A percentile compares a stretch with the other conserved stretches of the same genome.
These are phyloP conservation scores for Zeuzera pyrina DNA, from an alignment of 2,888 invertebrate genomes.

Conservation along the genomic window DNA sequence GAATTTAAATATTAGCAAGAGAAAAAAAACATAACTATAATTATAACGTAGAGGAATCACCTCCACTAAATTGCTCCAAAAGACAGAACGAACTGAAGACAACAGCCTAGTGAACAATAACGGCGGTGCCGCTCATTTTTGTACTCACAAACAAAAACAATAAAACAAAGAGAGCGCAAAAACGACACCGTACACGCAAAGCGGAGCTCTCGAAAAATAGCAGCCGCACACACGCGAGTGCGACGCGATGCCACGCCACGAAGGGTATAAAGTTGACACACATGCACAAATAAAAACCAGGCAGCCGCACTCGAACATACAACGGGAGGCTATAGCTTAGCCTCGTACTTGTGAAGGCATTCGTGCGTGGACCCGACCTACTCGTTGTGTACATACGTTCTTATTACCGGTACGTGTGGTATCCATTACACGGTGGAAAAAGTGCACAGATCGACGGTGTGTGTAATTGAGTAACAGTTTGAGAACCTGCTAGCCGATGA, in stretches of 20 bases:
- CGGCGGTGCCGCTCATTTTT: conserved; percentile 51
- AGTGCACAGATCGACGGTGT: conserved; percentile 52
- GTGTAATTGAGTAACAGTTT: conserved; percentile 66
- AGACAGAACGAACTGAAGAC: conserved; percentile 26
- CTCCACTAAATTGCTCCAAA: conserved; percentile 32
- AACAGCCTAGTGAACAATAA: conserved; percentile 52
- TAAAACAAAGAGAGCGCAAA: conserved; percentile 59
- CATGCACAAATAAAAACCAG: conserved; percentile 26
- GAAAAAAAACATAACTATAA: conserved; percentile 36
- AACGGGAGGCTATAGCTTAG: conserved; percentile 24
- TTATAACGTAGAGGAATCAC: conserved; percentile 34
- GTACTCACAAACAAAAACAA: conserved; percentile 51
- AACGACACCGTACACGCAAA: conserved; percentile 54
- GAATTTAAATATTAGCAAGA: conserved; percentile 46
- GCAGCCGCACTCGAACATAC: neutral
- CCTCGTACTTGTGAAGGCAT: conserved; percentile 49
- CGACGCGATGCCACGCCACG: conserved; percentile 21
- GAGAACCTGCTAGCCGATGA: conserved; percentile 38
- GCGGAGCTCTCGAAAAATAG: conserved; percentile 53
- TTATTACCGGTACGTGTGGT: conserved; percentile 45
- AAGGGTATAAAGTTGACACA: conserved; percentile 26
- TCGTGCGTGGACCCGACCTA: conserved; percentile 51
- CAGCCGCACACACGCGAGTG: conserved; percentile 42
- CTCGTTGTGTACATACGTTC: conserved; percentile 25
- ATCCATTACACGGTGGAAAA: conserved; percentile 64